Conservation (phyloP, 1,140 invertebrate genomes). For the Ostrea denselamellosa region DNA sequence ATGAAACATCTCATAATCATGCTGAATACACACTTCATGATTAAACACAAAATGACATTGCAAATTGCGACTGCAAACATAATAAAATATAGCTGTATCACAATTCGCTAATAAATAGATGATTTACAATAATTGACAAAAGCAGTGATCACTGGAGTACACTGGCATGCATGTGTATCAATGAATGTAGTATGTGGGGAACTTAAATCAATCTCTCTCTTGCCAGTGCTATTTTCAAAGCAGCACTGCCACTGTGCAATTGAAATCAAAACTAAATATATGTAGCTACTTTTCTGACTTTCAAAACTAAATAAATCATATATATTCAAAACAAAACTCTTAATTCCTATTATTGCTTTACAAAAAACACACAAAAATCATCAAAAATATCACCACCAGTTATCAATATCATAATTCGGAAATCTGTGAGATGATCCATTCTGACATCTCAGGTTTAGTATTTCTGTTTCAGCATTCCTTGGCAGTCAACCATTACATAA, state of each 20-base stretch:
- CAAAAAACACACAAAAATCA: background rate
- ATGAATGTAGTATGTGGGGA: background rate
- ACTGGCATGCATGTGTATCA: background rate
- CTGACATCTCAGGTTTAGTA: background rate
- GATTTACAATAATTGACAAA: background rate
- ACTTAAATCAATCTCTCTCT: background rate
- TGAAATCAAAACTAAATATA: constrained; percentile 4
- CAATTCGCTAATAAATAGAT: constrained; percentile 36
- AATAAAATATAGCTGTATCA: constrained; percentile 29
- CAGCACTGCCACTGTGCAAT: background rate
- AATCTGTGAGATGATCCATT: background rate
- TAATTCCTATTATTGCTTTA: background rate
- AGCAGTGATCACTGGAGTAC: background rate
- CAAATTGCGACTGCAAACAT: background rate
- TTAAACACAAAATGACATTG: background rate
- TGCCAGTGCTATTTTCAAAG: background rate
- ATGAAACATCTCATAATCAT: background rate
- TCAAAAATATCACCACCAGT: background rate
- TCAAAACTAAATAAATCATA: background rate
- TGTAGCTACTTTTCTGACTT: background rate
- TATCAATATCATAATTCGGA: background rate
- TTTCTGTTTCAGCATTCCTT: background rate
- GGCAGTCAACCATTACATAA: background rate
- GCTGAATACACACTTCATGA: background rate
- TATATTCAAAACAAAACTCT: background rate